A percentile compares a stretch with the other conserved stretches of the same genome.
These are phyloP conservation scores for Aphelenchoides avenae DNA, from an alignment of 1,140 invertebrate genomes.

Conservation along the genomic window DNA sequence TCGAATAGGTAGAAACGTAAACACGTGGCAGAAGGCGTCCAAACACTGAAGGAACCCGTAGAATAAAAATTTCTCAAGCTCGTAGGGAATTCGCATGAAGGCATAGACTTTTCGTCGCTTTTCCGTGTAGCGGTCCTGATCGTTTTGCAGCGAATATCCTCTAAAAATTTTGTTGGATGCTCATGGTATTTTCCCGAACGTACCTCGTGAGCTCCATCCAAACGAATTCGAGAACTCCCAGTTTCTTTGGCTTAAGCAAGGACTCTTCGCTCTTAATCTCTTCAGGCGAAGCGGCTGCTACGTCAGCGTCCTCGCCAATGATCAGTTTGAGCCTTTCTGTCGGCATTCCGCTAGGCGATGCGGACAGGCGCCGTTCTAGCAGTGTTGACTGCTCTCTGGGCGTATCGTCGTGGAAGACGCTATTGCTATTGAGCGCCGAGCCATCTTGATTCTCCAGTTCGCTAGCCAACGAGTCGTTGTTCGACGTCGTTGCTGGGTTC, in stretches of 20 bases:
- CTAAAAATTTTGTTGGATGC: conserved; percentile 30
- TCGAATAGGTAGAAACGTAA: conserved; percentile 90
- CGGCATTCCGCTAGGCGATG: no score
- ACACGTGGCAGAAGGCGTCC: conserved; percentile 96
- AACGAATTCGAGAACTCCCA: conserved; percentile 40
- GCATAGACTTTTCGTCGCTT: conserved; percentile 91
- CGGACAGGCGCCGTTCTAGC: no score
- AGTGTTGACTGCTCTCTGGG: no score
- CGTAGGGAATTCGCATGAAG: conserved; percentile 89
- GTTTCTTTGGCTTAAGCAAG: conserved; percentile 31
- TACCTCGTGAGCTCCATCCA: conserved; percentile 47
- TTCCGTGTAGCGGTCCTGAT: conserved; percentile 79
- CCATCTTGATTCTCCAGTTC: no score
- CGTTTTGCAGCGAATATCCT: conserved; percentile 56
- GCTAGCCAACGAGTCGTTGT: no score
- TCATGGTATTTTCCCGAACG: not conserved
- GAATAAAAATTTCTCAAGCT: conserved; percentile 77
- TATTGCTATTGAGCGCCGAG: no score
- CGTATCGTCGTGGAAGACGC: no score
- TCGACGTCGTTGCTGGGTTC: no score
- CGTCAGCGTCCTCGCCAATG: no score
- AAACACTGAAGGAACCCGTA: conserved; percentile 94
- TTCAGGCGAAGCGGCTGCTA: no score
- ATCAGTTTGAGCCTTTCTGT: no score
- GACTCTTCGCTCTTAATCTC: no score